Evolutionary conservation across 2,888 invertebrate species (phyloP).

Genomic region (Ophioninae sp.): DNA sequence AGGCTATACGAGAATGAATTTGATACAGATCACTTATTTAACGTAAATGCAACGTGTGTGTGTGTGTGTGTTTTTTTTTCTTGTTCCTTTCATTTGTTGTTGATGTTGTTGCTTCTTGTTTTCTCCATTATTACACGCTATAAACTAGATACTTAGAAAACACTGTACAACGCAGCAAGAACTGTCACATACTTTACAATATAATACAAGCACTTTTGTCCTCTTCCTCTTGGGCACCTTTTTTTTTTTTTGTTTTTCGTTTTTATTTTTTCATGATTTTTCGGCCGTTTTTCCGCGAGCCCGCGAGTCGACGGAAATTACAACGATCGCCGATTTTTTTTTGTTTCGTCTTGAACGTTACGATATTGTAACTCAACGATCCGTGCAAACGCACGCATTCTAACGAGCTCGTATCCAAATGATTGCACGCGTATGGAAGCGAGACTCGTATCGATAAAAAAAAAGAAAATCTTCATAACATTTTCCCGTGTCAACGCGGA

Average conservation of each 20-base stretch:
- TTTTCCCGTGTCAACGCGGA: constrained; percentile 52
- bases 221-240: constrained; percentile 61
- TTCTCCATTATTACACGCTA: constrained; percentile 79
- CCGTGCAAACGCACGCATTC: constrained; percentile 7
- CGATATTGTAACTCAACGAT: constrained; percentile 59
- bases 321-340: constrained; percentile 22
- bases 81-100: constrained; percentile 24
- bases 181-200: constrained; percentile 81
- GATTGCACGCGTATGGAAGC: constrained; percentile 52
- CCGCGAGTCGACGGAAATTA: constrained; percentile 20
- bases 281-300: constrained; percentile 23
- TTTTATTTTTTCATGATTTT: constrained; percentile 17
- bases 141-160: constrained; percentile 81
- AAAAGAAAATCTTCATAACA: constrained; percentile 31
- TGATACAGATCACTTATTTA: constrained; percentile 81
- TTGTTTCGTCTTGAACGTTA: constrained; percentile 52
- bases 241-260: constrained; percentile 1
- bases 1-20: constrained; percentile 81
- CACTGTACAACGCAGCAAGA: constrained; percentile 81
- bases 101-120: constrained; percentile 61
- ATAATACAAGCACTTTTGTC: constrained; percentile 77
- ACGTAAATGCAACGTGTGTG: constrained; percentile 78
- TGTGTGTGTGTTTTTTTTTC: constrained; percentile 37
- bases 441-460: constrained; percentile 44
- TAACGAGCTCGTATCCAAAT: constrained; percentile 16